phyloP scores from a whole-genome alignment of 2,113 vertebrate genomes.

The Micronisus gabar region DNA sequence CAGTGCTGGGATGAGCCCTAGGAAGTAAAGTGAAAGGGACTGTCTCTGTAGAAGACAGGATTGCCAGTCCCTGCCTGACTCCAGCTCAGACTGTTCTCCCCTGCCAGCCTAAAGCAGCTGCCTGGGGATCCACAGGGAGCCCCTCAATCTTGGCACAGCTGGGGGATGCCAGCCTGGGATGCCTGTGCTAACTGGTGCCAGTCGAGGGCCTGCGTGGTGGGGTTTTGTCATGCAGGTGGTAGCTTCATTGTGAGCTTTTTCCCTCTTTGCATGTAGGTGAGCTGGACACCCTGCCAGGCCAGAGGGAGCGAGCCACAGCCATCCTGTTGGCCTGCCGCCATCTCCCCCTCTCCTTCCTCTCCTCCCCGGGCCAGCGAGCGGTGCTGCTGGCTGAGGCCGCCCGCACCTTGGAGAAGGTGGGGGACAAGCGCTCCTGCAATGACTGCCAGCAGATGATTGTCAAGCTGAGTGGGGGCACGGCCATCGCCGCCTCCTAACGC shows the following conservation, averaged over 20 bases:
- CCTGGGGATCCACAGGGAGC: neutral
- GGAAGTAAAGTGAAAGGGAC: neutral
- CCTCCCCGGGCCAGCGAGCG: constrained; percentile 88
- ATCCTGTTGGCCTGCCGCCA: constrained; percentile 95
- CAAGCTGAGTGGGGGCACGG: constrained; percentile 89
- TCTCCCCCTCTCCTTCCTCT: constrained; percentile 92
- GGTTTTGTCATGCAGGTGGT: neutral
- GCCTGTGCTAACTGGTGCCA: neutral
- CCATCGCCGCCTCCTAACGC: constrained; percentile 87
- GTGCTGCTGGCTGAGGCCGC: constrained; percentile 93
- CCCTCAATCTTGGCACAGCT: neutral
- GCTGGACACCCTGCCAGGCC: constrained; percentile 82
- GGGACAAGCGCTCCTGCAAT: constrained; percentile 90
- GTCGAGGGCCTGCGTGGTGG: accelerated
- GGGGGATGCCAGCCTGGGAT: neutral
- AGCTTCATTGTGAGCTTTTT: neutral
- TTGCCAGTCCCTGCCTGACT: neutral
- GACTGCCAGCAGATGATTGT: constrained; percentile 97
- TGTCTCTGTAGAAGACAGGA: neutral
- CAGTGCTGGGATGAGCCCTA: neutral
- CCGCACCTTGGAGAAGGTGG: constrained; percentile 93
- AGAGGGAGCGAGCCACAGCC: constrained; percentile 91
- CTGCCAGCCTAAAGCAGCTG: neutral
- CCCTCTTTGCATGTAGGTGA: constrained; percentile 59
- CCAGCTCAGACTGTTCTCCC: neutral